Evolutionary conservation across 1,140 invertebrate genomes (phyloP), one percentile per base, ranked within the genome.

Genomic region (Danaus plexippus): DNA sequence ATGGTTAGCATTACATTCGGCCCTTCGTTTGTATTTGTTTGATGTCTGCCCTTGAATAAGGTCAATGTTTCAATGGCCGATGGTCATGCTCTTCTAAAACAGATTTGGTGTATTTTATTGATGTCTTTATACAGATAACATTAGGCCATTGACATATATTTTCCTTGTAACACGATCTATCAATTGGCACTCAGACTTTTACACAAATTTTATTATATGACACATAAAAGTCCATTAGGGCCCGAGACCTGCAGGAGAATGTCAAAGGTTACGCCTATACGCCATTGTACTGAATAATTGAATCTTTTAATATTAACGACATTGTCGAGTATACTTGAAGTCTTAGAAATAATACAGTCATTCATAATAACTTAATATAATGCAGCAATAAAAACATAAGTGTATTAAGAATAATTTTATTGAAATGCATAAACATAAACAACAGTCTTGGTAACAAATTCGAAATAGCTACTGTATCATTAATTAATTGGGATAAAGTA

Each of bases 181-280:
- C 64, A 64, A 73, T 67, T 67, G 57, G 55, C 61, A 71, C 64
- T 72, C 62, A 66, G 63, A 61, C 61, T 55, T 55, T 66, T 67
- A 68, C 54, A 69, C 66, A 75, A 69, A 73, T 70, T 73, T 69
- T 68, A 74, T 77, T 71, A 77, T 61, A 64, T 66, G 64, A 63
- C 60, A 70, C 68, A 75, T 71, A 74, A 77, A 73, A 71, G 67
- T 71, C 71, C 71, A 74, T 77, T 77, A 77, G 67, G 59, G 54
- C 44, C 47, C 56, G 64, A 57, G 59, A 62, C 62, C 42, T 42
- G 44, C 22, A 56, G 43, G 66, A 54, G 64, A 68, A 72, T 70
- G 69, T 57, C 63, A 72, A 76, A 69, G 73, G 71, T 72, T 68
- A 50, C 42, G 9, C 5, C 22, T 32, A 32, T 32, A 32, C 22